Evolutionary conservation across 1,140 invertebrate genomes (phyloP).

Genomic region (Drosophila bipectinata): DNA sequence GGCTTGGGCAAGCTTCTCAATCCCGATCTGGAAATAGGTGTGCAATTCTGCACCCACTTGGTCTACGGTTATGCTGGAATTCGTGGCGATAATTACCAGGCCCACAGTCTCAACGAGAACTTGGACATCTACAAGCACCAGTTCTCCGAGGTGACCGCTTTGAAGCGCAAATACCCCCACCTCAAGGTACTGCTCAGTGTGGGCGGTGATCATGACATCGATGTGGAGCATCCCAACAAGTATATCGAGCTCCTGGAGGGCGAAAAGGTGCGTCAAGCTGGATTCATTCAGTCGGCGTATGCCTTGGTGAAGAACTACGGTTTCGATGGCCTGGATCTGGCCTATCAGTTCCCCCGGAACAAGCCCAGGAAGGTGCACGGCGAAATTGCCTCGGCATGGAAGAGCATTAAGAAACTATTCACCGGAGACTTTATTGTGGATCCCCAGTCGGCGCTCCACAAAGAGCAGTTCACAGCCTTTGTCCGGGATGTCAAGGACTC

Average conservation of each 20-base stretch:
- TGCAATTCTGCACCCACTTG: constrained; percentile 92
- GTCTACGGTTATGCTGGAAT: constrained; percentile 94
- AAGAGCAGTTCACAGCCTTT: constrained; percentile 90
- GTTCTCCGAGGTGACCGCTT: constrained; percentile 88
- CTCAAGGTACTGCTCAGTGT: constrained; percentile 91
- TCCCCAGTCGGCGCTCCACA: constrained; percentile 89
- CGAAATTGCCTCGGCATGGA: constrained; percentile 87
- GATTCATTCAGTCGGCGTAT: constrained; percentile 90
- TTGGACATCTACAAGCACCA: constrained; percentile 90
- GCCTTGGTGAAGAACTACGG: constrained; percentile 89
- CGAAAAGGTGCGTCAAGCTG: constrained; percentile 87
- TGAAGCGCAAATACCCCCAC: constrained; percentile 89
- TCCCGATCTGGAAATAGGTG: constrained; percentile 89
- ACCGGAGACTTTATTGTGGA: constrained; percentile 88
- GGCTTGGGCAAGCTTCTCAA: constrained; percentile 91
- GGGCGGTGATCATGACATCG: constrained; percentile 89
- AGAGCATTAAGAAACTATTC: constrained; percentile 90
- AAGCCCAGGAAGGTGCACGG: constrained; percentile 90
- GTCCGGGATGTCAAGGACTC: constrained; percentile 90
- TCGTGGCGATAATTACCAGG: constrained; percentile 88
- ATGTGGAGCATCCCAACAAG: constrained; percentile 82
- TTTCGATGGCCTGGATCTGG: constrained; percentile 93
- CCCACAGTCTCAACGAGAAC: constrained; percentile 88
- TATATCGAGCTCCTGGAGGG: constrained; percentile 87
- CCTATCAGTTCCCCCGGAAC: constrained; percentile 92